phyloP scores from a whole-genome alignment of 2,888 invertebrate genomes.

The Pyrocoelia pectoralis region DNA sequence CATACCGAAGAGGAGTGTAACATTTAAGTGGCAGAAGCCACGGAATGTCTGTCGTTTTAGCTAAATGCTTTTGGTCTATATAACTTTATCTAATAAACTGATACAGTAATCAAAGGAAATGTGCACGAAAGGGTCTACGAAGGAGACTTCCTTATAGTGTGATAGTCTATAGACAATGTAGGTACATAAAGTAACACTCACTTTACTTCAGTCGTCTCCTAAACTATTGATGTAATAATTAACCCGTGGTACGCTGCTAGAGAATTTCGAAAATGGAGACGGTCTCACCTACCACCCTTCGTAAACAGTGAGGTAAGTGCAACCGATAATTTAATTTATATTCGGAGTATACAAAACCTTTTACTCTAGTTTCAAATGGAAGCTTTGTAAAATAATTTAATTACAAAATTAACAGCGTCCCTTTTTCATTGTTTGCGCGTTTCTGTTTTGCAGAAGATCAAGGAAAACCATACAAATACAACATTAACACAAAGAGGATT shows the following conservation, averaged over 20 bases:
- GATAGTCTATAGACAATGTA: slow-evolving; percentile 40
- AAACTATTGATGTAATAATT: slow-evolving; percentile 40
- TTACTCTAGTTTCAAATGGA: not conserved
- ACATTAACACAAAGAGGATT: not conserved
- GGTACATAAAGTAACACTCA: slow-evolving; percentile 35
- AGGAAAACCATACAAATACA: not conserved
- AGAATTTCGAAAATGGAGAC: slow-evolving; percentile 28
- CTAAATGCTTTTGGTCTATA: slow-evolving; percentile 39
- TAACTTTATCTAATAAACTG: slow-evolving; percentile 45
- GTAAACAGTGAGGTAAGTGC: slow-evolving; percentile 36
- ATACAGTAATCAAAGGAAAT: slow-evolving; percentile 45
- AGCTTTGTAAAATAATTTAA: slow-evolving; percentile 1
- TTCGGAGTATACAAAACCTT: slow-evolving; percentile 11
- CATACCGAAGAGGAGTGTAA: slow-evolving; percentile 16
- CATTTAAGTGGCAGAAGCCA: not conserved
- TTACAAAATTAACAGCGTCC: not conserved
- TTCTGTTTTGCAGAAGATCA: not conserved
- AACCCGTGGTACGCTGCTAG: slow-evolving; percentile 37
- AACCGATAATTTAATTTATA: slow-evolving; percentile 49
- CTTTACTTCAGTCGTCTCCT: slow-evolving; percentile 38
- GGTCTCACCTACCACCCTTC: slow-evolving; percentile 16
- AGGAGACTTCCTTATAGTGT: slow-evolving; percentile 40
- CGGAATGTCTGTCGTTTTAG: slow-evolving; percentile 21
- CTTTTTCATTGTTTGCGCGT: not conserved
- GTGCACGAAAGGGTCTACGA: slow-evolving; percentile 37